Evolutionary conservation across 1,140 invertebrate species (phyloP), one percentile per base, ranked within the genome.

Genomic region (Cydia fagiglandana): DNA sequence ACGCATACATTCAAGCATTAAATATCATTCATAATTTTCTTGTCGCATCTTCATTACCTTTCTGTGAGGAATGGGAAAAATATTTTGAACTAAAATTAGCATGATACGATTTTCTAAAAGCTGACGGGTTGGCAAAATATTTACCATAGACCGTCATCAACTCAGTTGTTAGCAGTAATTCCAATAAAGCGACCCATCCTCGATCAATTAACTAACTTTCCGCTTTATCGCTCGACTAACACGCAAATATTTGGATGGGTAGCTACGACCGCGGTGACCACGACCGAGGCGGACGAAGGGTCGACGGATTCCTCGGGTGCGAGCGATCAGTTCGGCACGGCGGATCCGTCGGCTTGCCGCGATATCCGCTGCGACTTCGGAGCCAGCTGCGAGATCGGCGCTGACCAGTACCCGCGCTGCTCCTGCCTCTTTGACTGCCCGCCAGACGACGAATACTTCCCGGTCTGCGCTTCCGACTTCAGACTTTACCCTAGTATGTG

Each of bases 281-380:
- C 90, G 76, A 91, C 90, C 24, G 87, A 89, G 81, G 79, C 79
- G 41, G 89, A 87, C 73, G 88, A 88, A 78, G 87, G 88, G 53
- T 89, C 86, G 45, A 91, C 90, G 78, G 88, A 88, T 80, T 80
- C 81, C 28, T 83, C 85, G 83, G 86, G 86, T 17, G 82, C 86
- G 73, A 86, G 84, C 20, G 90, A 91, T 66, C 76, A 81, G 20
- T 85, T 84, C 5, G 90, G 85, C 13, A 94, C 92, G 3, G 91
- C 94, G 73, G 95, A 94, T 75, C 93, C 94, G 34, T 94, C 96
- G 80, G 95, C 95, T 12, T 97, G 97, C 91, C 95, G 95, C 73
- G 96, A 97, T 78, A 97, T 97, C 75, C 95, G 95, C 73, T 98
- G 97, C 88, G 96, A 97, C 84, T 97, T 95, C 89, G 96, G 97